A percentile compares a stretch with the other conserved stretches of the same genome.
Conservation (phyloP, 2,113 vertebrate species). For the Arizona elegans region DNA sequence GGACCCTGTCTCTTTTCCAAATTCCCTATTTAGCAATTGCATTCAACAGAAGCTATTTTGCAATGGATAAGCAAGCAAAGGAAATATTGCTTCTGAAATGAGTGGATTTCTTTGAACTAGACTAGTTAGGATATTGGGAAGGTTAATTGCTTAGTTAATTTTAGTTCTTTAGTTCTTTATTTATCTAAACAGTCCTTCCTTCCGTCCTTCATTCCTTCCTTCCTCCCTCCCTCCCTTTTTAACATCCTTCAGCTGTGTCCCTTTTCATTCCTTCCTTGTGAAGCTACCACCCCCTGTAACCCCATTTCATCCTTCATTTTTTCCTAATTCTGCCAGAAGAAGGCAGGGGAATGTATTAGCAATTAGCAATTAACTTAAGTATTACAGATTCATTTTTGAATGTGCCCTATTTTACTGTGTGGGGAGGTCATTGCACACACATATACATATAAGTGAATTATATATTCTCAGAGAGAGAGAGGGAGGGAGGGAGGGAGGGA, state of each 20-base stretch:
- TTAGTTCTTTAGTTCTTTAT: not conserved
- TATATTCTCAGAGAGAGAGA: not conserved
- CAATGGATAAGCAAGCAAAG: not conserved
- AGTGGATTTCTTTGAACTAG: not conserved
- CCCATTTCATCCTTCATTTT: not conserved
- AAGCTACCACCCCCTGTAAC: not conserved
- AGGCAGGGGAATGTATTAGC: not conserved
- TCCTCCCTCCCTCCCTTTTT: not conserved
- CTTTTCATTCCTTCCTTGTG: not conserved
- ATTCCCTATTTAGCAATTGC: not conserved
- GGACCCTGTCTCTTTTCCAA: not conserved
- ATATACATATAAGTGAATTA: not conserved
- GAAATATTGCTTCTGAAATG: not conserved
- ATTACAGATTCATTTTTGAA: not conserved
- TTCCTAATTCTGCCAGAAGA: not conserved
- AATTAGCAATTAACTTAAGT: not conserved
- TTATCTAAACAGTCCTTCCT: not conserved
- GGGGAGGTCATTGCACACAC: not conserved
- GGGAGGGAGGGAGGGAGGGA: fast-evolving
- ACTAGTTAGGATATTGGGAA: not conserved
- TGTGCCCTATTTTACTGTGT: not conserved
- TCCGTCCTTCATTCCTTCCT: not conserved
- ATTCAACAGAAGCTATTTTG: not conserved
- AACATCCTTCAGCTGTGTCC: not conserved
- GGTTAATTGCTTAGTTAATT: not conserved